These are phyloP conservation scores for Standfussiana lucernea DNA, from an alignment of 2,888 invertebrate species.

Conservation along the genomic window DNA sequence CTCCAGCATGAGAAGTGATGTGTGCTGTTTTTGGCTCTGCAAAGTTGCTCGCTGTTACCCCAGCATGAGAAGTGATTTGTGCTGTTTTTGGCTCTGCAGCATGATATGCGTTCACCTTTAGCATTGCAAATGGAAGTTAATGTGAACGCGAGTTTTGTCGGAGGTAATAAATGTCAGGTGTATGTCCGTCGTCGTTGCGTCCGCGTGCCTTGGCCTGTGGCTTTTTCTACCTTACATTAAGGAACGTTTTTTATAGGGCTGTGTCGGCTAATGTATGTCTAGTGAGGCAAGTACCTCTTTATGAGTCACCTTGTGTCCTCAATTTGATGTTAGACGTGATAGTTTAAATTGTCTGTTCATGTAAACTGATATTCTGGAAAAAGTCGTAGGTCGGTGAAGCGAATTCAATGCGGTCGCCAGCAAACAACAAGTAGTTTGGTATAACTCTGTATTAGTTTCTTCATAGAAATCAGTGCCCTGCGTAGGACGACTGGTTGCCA, in stretches of 20 bases:
- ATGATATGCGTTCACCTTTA: constrained; percentile 49
- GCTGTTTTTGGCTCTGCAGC: not conserved
- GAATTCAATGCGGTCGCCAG: not conserved
- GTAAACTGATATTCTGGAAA: not conserved
- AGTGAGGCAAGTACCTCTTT: constrained; percentile 19
- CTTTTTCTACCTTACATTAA: constrained; percentile 58
- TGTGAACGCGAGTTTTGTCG: constrained; percentile 73
- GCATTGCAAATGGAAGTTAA: constrained; percentile 73
- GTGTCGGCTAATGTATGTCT: constrained; percentile 39
- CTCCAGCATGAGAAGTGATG: not conserved
- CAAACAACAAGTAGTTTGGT: not conserved
- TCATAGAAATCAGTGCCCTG: not conserved
- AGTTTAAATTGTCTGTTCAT: not conserved
- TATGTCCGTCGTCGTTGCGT: constrained; percentile 70
- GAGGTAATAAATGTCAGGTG: constrained; percentile 78
- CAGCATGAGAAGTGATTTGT: not conserved
- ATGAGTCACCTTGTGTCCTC: constrained; percentile 18
- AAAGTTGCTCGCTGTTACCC: not conserved
- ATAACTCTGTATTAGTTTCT: not conserved
- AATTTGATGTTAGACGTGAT: constrained; percentile 10
- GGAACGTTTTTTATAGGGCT: constrained; percentile 49
- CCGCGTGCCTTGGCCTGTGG: constrained; percentile 52
- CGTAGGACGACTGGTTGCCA: not conserved
- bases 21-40: not conserved
- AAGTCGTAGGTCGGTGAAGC: not conserved